Evolutionary conservation across 2,888 invertebrate genomes (phyloP).

Genomic region (Heterodera filipjevi): DNA sequence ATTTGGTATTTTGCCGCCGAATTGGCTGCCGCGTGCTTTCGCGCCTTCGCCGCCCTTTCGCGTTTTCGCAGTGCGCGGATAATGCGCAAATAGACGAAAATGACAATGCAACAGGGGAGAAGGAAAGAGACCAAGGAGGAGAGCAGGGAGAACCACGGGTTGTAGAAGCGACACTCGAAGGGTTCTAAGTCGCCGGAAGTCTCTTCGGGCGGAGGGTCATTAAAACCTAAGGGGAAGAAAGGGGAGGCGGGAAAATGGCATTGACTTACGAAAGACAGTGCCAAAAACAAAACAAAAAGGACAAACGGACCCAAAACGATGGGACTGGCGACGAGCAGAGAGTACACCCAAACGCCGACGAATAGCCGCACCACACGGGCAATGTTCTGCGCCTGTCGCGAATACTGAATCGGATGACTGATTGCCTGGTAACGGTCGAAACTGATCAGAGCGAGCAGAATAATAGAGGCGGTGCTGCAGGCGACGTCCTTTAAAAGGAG

Average conservation of each 20-base stretch:
- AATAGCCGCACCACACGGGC: conserved; percentile 88
- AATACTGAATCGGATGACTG: conserved; percentile 97
- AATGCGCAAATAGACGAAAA: conserved; percentile 66
- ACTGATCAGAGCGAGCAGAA: conserved; percentile 69
- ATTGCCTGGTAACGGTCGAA: conserved; percentile 86
- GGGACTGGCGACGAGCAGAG: conserved; percentile 88
- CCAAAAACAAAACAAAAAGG: conserved; percentile 12
- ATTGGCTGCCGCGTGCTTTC: conserved; percentile 26
- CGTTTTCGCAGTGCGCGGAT: conserved; percentile 59
- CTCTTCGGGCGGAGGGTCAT: conserved; percentile 53
- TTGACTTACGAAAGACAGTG: conserved; percentile 7
- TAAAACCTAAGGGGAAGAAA: conserved; percentile 52
- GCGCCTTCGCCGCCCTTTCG: conserved; percentile 59
- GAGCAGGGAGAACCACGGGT: conserved; percentile 69
- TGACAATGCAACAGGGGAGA: conserved; percentile 68
- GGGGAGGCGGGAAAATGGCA: too few species aligned
- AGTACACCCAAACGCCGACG: conserved; percentile 91
- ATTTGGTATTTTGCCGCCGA: not conserved
- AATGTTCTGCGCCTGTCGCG: conserved; percentile 92
- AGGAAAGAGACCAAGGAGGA: conserved; percentile 67
- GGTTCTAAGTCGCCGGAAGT: conserved; percentile 39
- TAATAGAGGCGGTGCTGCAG: conserved; percentile 69
- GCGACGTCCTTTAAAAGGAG: conserved; percentile 66
- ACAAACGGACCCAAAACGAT: conserved; percentile 80
- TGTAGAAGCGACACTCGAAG: conserved; percentile 68